Evolutionary conservation across 1,140 invertebrate genomes (phyloP), one percentile per base, ranked within the genome.

Genomic region (Heterodera carotae): DNA sequence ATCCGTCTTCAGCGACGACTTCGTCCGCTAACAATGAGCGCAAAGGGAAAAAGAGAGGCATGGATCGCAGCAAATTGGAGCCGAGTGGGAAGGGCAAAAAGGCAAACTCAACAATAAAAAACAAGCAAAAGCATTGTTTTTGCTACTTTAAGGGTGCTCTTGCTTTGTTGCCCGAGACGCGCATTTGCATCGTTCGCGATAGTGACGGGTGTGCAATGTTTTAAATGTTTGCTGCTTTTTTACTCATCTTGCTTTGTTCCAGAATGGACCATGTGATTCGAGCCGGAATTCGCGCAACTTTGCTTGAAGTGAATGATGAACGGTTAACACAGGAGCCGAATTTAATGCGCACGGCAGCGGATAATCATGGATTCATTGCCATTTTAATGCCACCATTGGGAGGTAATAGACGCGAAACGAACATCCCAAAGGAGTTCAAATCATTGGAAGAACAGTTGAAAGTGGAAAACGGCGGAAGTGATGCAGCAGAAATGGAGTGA

Each of bases 221-320:
- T 53, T 48, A 53, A 31, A 7, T 62, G 22, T 62, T 1, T 62
- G 15, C 7, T n/a, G n/a, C 7, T 27, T 68, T 68, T 7, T 68
- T 2, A 43, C 2, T 33, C 10, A 25, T 22, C 53, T 22, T 25
- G 15, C 15, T 43, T 43, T 39, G 36, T 66, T 27, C 29, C 25
- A 74, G 72, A n/a, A 53, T 62, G 10, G 77, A 76, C 6, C 36
- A 76, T 56, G 62, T 39, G 29, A 82, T 82, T 36, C 77, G 81
- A 22, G 82, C 78, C 2, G 81, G 81, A 25, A 81, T 82, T 60
- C 48, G 59, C n/a, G 81, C 77, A 22, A 75, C 62, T 22, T 39
- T 82, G 27, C 29, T 82, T 4, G 81, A 82, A 67, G 82, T 81
- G 22, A 82, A 82, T 43, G 31, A 56, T 27, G 75, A 78, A 43